A percentile compares a stretch with the other conserved stretches of the same genome.
Evolutionary conservation across 1,140 invertebrate genomes (phyloP).

Genomic region (Cataglyphis hispanica): DNA sequence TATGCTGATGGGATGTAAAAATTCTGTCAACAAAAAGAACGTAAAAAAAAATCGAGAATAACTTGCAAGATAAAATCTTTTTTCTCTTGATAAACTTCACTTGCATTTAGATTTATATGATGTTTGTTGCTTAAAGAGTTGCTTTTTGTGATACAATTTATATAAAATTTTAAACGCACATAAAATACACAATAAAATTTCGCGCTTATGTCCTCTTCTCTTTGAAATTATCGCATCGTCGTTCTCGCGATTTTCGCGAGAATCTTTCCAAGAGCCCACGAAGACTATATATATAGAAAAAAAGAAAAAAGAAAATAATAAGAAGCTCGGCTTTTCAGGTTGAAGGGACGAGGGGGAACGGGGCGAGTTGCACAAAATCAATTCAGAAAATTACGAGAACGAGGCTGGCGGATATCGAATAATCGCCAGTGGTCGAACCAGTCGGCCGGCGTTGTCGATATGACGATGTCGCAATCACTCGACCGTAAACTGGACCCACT

Average conservation of each 20-base stretch:
- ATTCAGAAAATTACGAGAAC: conserved; percentile 62
- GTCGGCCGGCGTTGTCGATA: conserved; percentile 54
- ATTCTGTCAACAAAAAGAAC: background rate
- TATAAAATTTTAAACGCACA: background rate
- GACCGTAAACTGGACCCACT: conserved; percentile 64
- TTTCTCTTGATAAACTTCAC: background rate
- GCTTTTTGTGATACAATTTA: background rate
- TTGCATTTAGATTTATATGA: background rate
- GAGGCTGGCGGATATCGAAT: conserved; percentile 65
- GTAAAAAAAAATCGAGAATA: background rate
- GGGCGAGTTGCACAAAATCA: conserved; percentile 52
- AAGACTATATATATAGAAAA: no score
- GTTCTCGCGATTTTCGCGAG: background rate
- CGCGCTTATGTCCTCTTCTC: background rate
- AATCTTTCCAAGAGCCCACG: background rate
- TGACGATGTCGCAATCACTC: conserved; percentile 64
- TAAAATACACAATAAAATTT: background rate
- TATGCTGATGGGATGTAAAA: background rate
- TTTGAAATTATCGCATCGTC: background rate
- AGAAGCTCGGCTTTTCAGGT: background rate
- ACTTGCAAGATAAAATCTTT: conserved; percentile 1
- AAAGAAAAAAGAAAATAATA: no score
- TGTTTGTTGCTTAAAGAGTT: background rate
- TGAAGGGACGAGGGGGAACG: background rate
- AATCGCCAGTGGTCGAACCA: conserved; percentile 64